Base-by-base conservation (phyloP, 2,888 invertebrate species). In the Rhagophthalmus giganteus region DNA sequence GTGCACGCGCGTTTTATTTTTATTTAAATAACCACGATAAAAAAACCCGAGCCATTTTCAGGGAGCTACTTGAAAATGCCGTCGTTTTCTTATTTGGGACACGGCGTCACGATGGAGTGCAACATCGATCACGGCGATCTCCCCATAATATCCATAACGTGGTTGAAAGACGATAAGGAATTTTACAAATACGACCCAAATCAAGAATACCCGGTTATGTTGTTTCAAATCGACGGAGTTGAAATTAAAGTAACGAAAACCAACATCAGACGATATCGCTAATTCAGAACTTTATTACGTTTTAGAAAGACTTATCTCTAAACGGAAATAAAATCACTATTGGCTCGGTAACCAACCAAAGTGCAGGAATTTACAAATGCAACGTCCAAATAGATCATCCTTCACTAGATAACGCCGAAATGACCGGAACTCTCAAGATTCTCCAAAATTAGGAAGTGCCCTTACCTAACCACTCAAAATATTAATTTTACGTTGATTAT, bases 151-250 rank as follows among this genome's bases (percentile, higher is more conserved):
- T 48, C 48, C 2, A 34, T 48, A 30, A 41, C 35, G 1, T 48
- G 48, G 48, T 35, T 14, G 7, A 48, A 48, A 24, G 48, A 48
- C 31, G 40, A 35, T 1, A 24, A 41, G 15, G n/a, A 24, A 6
- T 48, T 48, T 15, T 48, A 48, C 14, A 40, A 48, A 31, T 48
- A 48, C 26, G 48, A 48, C 25, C 41, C 41, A 5, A 34, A 41
- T 28, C 25, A 13, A 9, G 11, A 10, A 2, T 30, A 48, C 27
- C 48, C 48, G 3, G 41, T 48, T 13, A 40, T 10, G 4, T 20
- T 41, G 13, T 12, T 5, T 1, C 15, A 40, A 2, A 15, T 41
- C 2, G 26, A 25, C 2, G 48, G 48, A 4, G 35, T 48, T 12
- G 15, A 34, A 27, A 20, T 48, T 10, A 48, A 48, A 25, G 48